These are phyloP conservation scores for Harpegnathos saltator DNA, from an alignment of 1,140 invertebrate species.

Conservation along the genomic window DNA sequence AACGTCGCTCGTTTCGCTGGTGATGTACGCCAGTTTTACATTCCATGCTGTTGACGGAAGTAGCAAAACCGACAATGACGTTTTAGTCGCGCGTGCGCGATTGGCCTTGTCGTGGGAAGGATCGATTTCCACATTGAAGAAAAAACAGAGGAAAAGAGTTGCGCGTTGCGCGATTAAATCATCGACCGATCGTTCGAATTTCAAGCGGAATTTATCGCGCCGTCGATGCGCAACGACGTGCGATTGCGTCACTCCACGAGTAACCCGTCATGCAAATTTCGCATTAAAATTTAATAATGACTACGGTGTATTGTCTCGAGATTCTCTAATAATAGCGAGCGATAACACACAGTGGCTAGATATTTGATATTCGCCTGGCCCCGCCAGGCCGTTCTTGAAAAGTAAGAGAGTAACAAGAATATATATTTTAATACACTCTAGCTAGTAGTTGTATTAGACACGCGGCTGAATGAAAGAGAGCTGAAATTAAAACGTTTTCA, in stretches of 20 bases:
- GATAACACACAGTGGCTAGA: neutral
- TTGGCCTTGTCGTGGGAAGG: constrained; percentile 27
- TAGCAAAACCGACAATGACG: constrained; percentile 15
- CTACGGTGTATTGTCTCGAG: neutral
- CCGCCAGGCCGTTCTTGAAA: too few relatives aligned
- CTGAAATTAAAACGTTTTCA: too few relatives aligned
- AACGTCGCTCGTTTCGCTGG: constrained; percentile 21
- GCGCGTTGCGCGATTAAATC: constrained; percentile 1
- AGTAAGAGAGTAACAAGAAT: too few relatives aligned
- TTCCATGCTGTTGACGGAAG: constrained; percentile 1
- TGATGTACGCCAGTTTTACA: constrained; percentile 38
- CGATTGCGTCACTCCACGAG: constrained; percentile 16
- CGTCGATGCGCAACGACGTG: constrained; percentile 13
- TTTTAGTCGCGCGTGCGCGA: neutral
- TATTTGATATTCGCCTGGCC: too few relatives aligned
- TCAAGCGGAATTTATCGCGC: constrained; percentile 26
- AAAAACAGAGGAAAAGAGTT: neutral
- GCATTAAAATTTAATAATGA: constrained; percentile 26
- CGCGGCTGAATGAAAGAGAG: too few relatives aligned
- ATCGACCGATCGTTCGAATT: constrained; percentile 7
- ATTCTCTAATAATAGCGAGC: neutral
- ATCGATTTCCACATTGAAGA: constrained; percentile 2
- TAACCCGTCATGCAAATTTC: constrained; percentile 29
- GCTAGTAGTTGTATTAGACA: too few relatives aligned
- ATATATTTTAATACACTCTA: too few relatives aligned